Evolutionary conservation across 2,888 invertebrate genomes (phyloP).

Genomic region (Philopedon plagiatum): DNA sequence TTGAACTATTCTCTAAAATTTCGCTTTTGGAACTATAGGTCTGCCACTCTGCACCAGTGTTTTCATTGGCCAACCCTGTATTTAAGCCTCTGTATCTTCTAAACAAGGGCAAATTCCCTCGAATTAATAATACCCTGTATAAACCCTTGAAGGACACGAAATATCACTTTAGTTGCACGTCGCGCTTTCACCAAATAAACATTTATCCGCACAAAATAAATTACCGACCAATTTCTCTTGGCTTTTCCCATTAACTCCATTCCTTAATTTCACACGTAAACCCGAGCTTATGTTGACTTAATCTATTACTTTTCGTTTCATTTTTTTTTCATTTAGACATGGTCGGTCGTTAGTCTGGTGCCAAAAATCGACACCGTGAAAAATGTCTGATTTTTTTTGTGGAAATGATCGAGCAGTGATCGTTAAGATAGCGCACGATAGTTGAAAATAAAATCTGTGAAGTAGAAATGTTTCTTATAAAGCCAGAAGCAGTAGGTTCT

Average conservation of each 20-base stretch:
- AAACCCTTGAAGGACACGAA: no score
- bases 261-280: slow-evolving; percentile 40
- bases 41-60: no score
- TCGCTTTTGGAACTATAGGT: no score
- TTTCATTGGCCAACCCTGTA: no score
- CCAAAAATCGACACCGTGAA: slow-evolving; percentile 4
- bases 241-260: slow-evolving; percentile 32
- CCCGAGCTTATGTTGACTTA: slow-evolving; percentile 34
- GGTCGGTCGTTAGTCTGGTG: slow-evolving; percentile 17
- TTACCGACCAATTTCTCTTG: slow-evolving; percentile 26
- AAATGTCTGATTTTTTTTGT: slow-evolving; percentile 1
- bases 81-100: no score
- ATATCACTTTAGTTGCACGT: neutral
- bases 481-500: no score
- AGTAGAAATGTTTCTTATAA: no score
- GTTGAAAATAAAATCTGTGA: no score
- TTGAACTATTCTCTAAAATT: no score
- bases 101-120: no score
- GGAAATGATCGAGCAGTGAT: neutral
- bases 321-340: slow-evolving; percentile 40
- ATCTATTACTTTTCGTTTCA: slow-evolving; percentile 38
- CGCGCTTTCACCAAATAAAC: neutral
- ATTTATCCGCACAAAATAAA: slow-evolving; percentile 29
- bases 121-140: no score
- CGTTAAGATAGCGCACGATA: neutral